Evolutionary conservation across 23 tunicate species (phyloP), one percentile per base, ranked within the genome.

Genomic region (Styela clava): DNA sequence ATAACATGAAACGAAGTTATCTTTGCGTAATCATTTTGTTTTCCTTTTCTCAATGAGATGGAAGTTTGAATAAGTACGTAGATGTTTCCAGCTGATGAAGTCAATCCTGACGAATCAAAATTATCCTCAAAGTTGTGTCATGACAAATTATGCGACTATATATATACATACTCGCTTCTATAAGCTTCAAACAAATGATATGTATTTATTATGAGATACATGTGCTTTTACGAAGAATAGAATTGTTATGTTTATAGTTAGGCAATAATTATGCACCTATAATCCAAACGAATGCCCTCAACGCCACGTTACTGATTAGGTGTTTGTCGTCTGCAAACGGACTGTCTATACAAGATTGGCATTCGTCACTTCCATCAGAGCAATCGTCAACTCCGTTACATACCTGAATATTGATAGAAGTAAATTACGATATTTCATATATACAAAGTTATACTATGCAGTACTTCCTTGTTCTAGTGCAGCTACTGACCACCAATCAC

Each of bases 311-410:
- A 22, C 71, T 67, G 71, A 67, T 67, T 24, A 67, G 31, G 22
- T 67, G 71, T 67, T 67, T 67, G 71, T 67, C 71, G 24, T 67
- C 71, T 27, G 71, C 71, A 1, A 67, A 67, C 31, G 71, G 71
- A 67, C 71, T 67, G 16, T 67, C 31, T 16, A 67, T 67, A 67
- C 71, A 67, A 16, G 71, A 67, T 67, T 67, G 71, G 22, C 71
- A 67, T 67, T 67, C 71, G 22, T 67, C 71, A 67, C 71, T 67
- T 67, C 71, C 71, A 67, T 67, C 71, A 18, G 71, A 67, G 31
- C 71, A 67, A 67, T 67, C 71, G 22, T 67, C 71, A 25, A 25
- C 31, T 12, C 71, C 71, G 22, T 67, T 29, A 67, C 71, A 67
- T 16, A 67, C 24, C 71, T 67, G 24, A 67, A 44, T 44, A 5